Evolutionary conservation across 2,888 invertebrate species (phyloP).

Genomic region (Chironomus riparius): DNA sequence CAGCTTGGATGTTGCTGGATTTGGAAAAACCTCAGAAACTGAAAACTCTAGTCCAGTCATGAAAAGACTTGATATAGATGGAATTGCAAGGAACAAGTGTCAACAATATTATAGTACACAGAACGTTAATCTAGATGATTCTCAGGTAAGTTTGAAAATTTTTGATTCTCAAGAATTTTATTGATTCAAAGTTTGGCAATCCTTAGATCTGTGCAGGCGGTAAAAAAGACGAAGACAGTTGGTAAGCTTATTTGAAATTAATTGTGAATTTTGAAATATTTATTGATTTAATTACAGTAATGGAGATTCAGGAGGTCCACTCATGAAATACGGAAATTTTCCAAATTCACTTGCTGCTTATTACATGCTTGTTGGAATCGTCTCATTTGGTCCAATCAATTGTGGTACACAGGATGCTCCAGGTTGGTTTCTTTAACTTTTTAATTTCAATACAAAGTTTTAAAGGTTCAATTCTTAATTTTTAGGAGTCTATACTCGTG

Average conservation of each 20-base stretch:
- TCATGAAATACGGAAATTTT: not conserved
- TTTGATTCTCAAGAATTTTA: not conserved
- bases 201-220: constrained; percentile 6
- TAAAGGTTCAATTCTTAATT: too few species aligned
- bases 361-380: not conserved
- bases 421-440: not conserved
- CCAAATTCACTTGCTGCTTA: not conserved
- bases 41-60: not conserved
- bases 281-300: not conserved
- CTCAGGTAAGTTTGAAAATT: not conserved
- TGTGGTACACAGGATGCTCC: not conserved
- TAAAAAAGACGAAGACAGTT: not conserved
- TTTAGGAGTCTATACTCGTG: too few species aligned
- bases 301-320: not conserved
- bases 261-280: not conserved
- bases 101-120: not conserved
- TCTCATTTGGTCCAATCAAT: not conserved
- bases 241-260: not conserved
- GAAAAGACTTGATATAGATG: not conserved
- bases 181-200: not conserved
- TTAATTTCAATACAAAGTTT: too few species aligned
- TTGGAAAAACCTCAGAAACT: constrained; percentile 7
- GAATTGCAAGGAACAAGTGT: not conserved
- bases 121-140: not conserved
- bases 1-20: constrained; percentile 1